Evolutionary conservation across 2,888 invertebrate genomes (phyloP), one percentile per base, ranked within the genome.

Genomic region (Phyllotreta cruciferae): DNA sequence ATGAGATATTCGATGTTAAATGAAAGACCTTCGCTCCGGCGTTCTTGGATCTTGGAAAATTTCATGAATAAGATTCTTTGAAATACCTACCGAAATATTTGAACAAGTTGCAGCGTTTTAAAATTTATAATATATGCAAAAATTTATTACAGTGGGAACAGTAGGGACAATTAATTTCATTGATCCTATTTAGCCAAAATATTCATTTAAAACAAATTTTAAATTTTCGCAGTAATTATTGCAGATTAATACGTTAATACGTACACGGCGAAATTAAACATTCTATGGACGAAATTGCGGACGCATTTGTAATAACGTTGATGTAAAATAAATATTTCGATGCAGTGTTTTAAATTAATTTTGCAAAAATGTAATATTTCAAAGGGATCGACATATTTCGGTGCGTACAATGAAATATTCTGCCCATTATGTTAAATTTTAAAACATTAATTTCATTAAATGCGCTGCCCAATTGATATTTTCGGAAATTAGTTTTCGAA

Each of bases 291-390:
- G 53, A 57, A 57, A 57, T 49, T 41, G 49, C 14, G 39, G n/a
- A 7, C 41, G 11, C 49, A 41, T 57, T 56, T 49, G 57, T 3
- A 13, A 24, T 45, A n/a, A n/a, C n/a, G n/a, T n/a, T n/a, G 49
- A 49, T 41, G 35, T 47, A 49, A 47, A 57, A 57, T 57, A 57
- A 57, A 57, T 57, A 57, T 57, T 49, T 38, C 49, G 34, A 38
- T 49, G 49, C 57, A 13, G 57, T 37, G 34, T 57, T 49, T 57
- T 49, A 49, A 47, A 57, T 57, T 57, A 57, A 49, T 49, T 49
- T 49, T 39, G 47, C 57, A 57, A 57, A 57, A 57, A 49, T 24
- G 57, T 11, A 49, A 57, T 57, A 57, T 57, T 57, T 57, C 47
- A 57, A 47, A 44, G 41, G 49, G 34, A 49, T 47, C 35, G 39